A percentile compares a stretch with the other conserved stretches of the same genome.
These are phyloP conservation scores for Trididemnum clinides DNA, from an alignment of 23 tunicate genomes.

Conservation along the genomic window DNA sequence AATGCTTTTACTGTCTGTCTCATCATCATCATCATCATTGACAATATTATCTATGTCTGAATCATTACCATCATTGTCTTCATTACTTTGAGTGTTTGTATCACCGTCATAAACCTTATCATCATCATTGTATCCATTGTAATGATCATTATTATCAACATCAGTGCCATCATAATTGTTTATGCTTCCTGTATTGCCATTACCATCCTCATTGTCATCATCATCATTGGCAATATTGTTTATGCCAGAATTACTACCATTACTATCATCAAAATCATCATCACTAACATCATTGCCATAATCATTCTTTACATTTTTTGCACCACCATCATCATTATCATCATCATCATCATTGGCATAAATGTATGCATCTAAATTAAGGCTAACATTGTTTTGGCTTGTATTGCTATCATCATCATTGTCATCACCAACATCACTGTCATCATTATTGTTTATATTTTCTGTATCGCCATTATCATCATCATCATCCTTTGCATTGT, in stretches of 20 bases:
- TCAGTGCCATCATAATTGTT: not conserved
- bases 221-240: not conserved
- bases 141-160: not conserved
- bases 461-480: not conserved
- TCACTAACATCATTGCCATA: not conserved
- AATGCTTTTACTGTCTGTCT: not conserved
- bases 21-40: not conserved
- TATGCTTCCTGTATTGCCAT: not conserved
- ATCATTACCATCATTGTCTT: not conserved
- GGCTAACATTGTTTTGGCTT: not conserved
- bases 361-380: not conserved
- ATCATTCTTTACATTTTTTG: not conserved
- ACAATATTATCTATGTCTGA: not conserved
- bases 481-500: not conserved
- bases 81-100: not conserved
- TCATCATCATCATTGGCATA: not conserved
- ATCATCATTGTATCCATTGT: not conserved
- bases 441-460: not conserved
- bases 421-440: not conserved
- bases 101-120: not conserved
- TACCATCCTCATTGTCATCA: not conserved
- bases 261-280: conserved; percentile 1
- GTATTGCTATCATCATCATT: not conserved
- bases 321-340: not conserved
- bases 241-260: not conserved